A percentile compares a stretch with the other conserved stretches of the same genome.
Conservation (phyloP, 2,797 vertebrate species). For the Sphenodon punctatus region DNA sequence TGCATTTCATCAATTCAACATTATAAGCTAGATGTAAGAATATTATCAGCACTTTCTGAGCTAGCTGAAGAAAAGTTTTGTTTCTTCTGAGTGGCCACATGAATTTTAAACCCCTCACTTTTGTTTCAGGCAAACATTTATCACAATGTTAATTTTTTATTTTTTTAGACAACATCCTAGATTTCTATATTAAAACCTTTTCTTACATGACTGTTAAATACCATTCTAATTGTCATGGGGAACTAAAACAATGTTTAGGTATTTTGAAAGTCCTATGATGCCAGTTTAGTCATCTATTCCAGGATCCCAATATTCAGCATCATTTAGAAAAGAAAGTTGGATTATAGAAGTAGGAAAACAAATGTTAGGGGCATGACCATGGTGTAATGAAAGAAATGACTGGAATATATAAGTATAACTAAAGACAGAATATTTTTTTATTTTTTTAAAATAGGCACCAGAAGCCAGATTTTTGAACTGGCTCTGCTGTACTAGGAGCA, state of each 20-base stretch:
- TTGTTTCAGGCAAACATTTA: conserved; percentile 17
- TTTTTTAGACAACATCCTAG: neutral
- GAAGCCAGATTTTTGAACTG: too few species aligned
- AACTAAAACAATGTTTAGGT: too few species aligned
- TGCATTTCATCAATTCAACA: too few species aligned
- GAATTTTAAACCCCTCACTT: conserved; percentile 29
- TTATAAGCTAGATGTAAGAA: too few species aligned
- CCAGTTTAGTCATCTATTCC: too few species aligned
- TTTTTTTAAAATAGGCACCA: too few species aligned
- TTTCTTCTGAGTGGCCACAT: neutral
- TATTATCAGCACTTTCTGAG: conserved; percentile 9
- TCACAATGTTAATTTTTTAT: neutral
- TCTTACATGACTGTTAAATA: conserved; percentile 2
- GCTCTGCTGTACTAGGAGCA: too few species aligned
- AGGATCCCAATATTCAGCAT: neutral
- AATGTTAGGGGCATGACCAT: neutral
- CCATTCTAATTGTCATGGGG: too few species aligned
- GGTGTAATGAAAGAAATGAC: neutral
- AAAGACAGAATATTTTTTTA: neutral
- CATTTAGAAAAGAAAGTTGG: neutral
- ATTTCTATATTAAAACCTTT: neutral
- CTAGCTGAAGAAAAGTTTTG: neutral
- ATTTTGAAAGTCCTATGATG: too few species aligned
- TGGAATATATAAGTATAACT: neutral
- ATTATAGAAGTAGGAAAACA: too few species aligned